phyloP scores from a whole-genome alignment of 1,140 invertebrate genomes.

The Sarcophaga bullata region DNA sequence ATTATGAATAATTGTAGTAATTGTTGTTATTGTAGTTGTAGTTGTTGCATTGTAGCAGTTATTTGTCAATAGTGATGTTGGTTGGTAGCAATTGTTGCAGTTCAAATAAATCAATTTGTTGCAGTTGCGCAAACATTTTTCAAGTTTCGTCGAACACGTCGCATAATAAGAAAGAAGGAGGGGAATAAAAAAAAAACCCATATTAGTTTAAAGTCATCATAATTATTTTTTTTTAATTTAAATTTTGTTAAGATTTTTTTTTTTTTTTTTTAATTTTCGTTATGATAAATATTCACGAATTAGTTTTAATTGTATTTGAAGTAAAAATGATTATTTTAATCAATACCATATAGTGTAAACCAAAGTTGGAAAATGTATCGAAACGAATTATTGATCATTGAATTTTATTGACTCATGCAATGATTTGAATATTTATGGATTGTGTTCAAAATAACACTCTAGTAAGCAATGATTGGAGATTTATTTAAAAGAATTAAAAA shows the following conservation, averaged over 20 bases:
- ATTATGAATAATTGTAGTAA: background rate
- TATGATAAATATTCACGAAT: background rate
- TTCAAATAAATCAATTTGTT: background rate
- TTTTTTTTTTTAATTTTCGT: background rate
- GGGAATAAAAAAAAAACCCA: constrained; percentile 36
- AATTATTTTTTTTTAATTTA: too few species aligned
- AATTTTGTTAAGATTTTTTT: too few species aligned
- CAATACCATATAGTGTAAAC: background rate
- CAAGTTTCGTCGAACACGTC: background rate
- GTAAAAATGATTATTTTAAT: background rate
- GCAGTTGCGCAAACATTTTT: constrained; percentile 27
- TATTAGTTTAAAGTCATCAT: constrained; percentile 16
- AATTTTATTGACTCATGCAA: too few species aligned
- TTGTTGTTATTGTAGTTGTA: constrained; percentile 23
- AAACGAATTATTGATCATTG: too few species aligned
- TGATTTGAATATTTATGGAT: too few species aligned
- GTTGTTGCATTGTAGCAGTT: background rate
- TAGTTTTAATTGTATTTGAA: background rate
- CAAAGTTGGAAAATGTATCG: background rate
- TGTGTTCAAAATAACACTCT: too few species aligned
- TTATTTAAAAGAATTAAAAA: too few species aligned
- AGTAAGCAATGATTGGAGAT: too few species aligned
- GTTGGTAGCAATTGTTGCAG: constrained; percentile 20
- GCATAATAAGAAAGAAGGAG: constrained; percentile 27
- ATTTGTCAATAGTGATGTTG: background rate